phyloP scores from a whole-genome alignment of 2,797 vertebrate species.

The Enteromius afrohamiltoni region DNA sequence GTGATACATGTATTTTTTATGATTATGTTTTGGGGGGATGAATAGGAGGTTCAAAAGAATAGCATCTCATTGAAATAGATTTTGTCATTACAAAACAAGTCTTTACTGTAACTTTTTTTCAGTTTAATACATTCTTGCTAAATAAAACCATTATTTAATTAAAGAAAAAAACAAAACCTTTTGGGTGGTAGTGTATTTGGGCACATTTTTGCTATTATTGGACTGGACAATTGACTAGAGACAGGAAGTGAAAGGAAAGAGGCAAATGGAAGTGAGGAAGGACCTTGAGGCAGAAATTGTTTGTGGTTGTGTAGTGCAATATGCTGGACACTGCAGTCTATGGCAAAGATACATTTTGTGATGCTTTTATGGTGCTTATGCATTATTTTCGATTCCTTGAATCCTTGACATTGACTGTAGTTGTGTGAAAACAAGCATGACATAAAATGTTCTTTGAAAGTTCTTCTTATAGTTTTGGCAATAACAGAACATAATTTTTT shows the following conservation, averaged over 20 bases:
- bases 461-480: not conserved
- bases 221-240: not conserved
- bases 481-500: not conserved
- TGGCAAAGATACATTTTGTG: not conserved
- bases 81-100: not conserved
- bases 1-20: not conserved
- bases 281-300: not conserved
- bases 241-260: not conserved
- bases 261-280: not conserved
- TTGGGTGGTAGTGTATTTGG: not conserved
- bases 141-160: not conserved
- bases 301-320: not conserved
- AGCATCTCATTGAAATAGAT: not conserved
- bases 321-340: not conserved
- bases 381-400: not conserved
- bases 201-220: not conserved
- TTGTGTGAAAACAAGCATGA: not conserved
- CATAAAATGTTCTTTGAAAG: not conserved
- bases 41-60: not conserved
- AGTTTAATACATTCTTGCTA: not conserved
- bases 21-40: not conserved
- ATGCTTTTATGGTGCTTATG: not conserved
- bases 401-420: not conserved
- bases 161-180: not conserved
- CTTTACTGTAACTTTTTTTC: not conserved